Percentiles rank a stretch among this genome's conserved stretches.
Evolutionary conservation across 2,888 invertebrate species (phyloP).

Genomic region (Drosophila pseudotalamancana): DNA sequence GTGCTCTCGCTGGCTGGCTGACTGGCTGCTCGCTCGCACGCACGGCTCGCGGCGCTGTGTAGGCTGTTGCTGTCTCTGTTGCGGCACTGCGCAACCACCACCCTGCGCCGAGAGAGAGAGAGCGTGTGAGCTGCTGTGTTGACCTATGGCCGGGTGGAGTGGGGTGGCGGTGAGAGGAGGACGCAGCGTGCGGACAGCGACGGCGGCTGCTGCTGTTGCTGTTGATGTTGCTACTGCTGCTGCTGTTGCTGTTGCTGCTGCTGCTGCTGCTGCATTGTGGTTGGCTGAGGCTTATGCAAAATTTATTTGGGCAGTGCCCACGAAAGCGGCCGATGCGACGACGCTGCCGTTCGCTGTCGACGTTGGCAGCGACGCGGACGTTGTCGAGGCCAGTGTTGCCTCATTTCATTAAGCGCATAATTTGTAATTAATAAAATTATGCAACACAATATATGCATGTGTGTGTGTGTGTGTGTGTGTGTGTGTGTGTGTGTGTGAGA

Average conservation of each 20-base stretch:
- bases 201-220: constrained; percentile 16
- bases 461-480: too few species aligned
- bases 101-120: constrained; percentile 51
- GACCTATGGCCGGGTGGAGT: constrained; percentile 1
- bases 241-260: constrained; percentile 10
- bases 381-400: constrained; percentile 25
- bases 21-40: constrained; percentile 18
- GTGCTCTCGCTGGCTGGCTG: constrained; percentile 41
- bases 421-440: constrained; percentile 74
- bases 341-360: constrained; percentile 29
- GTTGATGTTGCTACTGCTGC: too few species aligned
- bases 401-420: constrained; percentile 74
- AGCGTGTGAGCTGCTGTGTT: constrained; percentile 27
- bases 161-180: constrained; percentile 10
- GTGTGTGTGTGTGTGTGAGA: too few species aligned
- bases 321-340: constrained; percentile 35
- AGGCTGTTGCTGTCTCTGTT: constrained; percentile 39
- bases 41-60: background rate
- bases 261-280: constrained; percentile 75
- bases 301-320: constrained; percentile 70
- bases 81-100: constrained; percentile 43
- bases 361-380: background rate
- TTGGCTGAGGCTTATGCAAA: constrained; percentile 81
- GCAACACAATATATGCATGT: constrained; percentile 37
- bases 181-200: constrained; percentile 23